phyloP scores from a whole-genome alignment of 2,113 vertebrate genomes.

The Pterocles gutturalis region DNA sequence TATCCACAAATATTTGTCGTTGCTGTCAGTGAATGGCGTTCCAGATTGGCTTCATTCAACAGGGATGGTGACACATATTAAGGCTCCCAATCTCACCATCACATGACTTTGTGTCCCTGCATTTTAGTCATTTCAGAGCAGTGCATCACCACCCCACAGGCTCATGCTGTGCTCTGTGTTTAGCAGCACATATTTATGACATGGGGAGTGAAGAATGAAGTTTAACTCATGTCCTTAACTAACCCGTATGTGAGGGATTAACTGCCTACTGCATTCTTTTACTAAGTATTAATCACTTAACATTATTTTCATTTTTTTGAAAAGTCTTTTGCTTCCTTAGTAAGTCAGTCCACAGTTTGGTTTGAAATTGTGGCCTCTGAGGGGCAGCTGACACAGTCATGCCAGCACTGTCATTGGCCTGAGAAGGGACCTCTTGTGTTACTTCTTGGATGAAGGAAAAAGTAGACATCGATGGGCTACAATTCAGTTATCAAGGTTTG shows the following conservation, averaged over 20 bases:
- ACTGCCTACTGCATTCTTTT: constrained; percentile 57
- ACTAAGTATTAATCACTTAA: constrained; percentile 48
- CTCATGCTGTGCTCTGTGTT: constrained; percentile 38
- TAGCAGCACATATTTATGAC: constrained; percentile 54
- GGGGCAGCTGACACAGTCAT: neutral
- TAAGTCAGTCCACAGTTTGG: neutral
- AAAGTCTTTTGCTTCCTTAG: neutral
- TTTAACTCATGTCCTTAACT: constrained; percentile 65
- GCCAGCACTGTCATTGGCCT: accelerated
- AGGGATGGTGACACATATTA: neutral
- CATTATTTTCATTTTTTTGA: constrained; percentile 39
- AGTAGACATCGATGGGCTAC: neutral
- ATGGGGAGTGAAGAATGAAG: constrained; percentile 62
- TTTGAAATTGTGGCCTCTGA: neutral
- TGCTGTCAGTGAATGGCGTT: neutral
- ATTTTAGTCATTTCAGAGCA: constrained; percentile 58
- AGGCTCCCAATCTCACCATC: neutral
- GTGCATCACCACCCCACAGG: constrained; percentile 38
- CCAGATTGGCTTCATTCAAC: accelerated
- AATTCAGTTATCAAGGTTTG: neutral
- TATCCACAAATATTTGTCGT: neutral
- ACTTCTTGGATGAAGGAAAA: neutral
- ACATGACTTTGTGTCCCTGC: constrained; percentile 22
- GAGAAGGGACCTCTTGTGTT: neutral
- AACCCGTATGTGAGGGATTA: constrained; percentile 59